Evolutionary conservation across 2,797 vertebrate genomes (phyloP).

Genomic region (Dicrostonyx torquatus): DNA sequence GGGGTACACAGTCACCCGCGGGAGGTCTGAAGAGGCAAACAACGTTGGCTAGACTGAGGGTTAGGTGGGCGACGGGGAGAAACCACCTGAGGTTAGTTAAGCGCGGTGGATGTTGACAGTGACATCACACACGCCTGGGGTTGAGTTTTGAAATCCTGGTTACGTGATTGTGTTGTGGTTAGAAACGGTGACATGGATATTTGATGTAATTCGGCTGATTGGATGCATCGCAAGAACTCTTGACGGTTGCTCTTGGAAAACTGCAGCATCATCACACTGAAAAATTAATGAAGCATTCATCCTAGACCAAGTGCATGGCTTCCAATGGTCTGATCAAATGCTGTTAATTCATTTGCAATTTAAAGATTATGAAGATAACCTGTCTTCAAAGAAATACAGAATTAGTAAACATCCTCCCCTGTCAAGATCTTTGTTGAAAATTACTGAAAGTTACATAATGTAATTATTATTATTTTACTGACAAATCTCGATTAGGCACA

Average conservation of each 20-base stretch:
- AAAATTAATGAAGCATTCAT: conserved; percentile 78
- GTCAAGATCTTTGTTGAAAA: conserved; percentile 15
- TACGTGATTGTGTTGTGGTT: not conserved
- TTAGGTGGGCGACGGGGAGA: not conserved
- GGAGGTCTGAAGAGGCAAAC: not conserved
- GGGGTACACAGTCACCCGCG: not conserved
- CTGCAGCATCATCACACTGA: conserved; percentile 80
- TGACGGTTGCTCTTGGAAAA: conserved; percentile 74
- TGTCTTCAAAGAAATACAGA: not conserved
- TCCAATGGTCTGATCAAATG: not conserved
- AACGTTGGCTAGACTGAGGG: not conserved
- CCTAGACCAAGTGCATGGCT: not conserved
- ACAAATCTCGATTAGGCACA: conserved; percentile 1
- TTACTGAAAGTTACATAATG: not conserved
- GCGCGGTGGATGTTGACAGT: not conserved
- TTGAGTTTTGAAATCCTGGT: not conserved
- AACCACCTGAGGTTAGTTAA: not conserved
- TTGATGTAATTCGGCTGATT: not conserved
- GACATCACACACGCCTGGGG: not conserved
- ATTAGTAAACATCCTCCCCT: not conserved
- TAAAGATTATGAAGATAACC: not conserved
- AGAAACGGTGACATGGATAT: not conserved
- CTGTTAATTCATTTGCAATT: not conserved
- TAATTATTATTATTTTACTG: conserved; percentile 16
- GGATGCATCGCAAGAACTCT: not conserved